phyloP scores from a whole-genome alignment of 2,888 invertebrate genomes.

The Labia minor region DNA sequence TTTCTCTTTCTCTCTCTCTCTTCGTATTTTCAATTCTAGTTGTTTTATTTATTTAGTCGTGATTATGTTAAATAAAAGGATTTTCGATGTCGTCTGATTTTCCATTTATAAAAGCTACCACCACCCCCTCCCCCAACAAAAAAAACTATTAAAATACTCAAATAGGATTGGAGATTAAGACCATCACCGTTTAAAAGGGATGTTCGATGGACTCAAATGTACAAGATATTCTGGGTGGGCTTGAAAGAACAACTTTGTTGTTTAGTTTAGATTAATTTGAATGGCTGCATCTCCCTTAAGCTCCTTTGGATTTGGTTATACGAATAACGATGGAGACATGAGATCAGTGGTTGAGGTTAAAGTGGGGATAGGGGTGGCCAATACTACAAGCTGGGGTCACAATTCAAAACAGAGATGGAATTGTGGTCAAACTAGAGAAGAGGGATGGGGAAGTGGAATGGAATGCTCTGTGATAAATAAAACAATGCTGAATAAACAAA shows the following conservation, averaged over 20 bases:
- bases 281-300: not conserved
- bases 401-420: not conserved
- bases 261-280: conserved; percentile 13
- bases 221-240: not conserved
- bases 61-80: too few species aligned
- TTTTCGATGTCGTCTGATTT: too few species aligned
- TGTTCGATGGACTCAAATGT: too few species aligned
- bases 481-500: not conserved
- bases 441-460: not conserved
- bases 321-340: not conserved
- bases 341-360: not conserved
- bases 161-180: too few species aligned
- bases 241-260: not conserved
- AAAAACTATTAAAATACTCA: too few species aligned
- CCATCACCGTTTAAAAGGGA: too few species aligned
- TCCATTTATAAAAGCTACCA: too few species aligned
- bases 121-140: too few species aligned
- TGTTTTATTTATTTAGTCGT: too few species aligned
- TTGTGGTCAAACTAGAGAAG: not conserved
- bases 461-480: not conserved
- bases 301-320: not conserved
- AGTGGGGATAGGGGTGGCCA: not conserved
- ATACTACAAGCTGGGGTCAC: not conserved
- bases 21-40: too few species aligned
- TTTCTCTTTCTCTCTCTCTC: too few species aligned